Percentiles rank a stretch among this genome's conserved stretches.
Evolutionary conservation across 2,113 vertebrate species (phyloP).

Genomic region (Lepidothrix coronata): DNA sequence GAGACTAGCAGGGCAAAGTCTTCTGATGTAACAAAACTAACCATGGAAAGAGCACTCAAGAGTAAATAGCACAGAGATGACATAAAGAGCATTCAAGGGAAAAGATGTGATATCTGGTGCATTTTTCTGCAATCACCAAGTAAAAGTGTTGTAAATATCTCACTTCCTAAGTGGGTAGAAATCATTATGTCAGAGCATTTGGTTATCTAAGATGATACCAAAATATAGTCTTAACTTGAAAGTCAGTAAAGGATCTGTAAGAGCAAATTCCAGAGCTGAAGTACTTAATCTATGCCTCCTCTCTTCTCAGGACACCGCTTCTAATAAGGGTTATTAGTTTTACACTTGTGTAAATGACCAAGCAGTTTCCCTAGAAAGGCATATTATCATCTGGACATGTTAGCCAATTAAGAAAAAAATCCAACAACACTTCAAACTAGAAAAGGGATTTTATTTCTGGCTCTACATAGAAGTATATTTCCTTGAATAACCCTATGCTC

Average conservation of each 20-base stretch:
- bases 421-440: not conserved
- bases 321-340: not conserved
- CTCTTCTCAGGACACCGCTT: not conserved
- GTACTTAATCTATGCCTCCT: not conserved
- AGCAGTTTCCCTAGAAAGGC: not conserved
- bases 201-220: not conserved
- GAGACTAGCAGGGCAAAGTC: not conserved
- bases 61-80: not conserved
- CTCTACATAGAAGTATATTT: not conserved
- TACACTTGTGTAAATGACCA: not conserved
- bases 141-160: not conserved
- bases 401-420: not conserved
- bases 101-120: not conserved
- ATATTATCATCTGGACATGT: not conserved
- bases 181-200: not conserved
- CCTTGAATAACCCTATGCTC: not conserved
- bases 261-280: not conserved
- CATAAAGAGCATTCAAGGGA: not conserved
- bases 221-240: not conserved
- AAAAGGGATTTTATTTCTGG: not conserved
- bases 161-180: not conserved
- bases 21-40: not conserved
- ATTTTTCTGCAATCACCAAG: not conserved
- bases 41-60: not conserved
- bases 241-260: not conserved